A percentile compares a stretch with the other conserved stretches of the same genome.
Evolutionary conservation across 1,140 invertebrate genomes (phyloP).

Genomic region (Ericerus pela): DNA sequence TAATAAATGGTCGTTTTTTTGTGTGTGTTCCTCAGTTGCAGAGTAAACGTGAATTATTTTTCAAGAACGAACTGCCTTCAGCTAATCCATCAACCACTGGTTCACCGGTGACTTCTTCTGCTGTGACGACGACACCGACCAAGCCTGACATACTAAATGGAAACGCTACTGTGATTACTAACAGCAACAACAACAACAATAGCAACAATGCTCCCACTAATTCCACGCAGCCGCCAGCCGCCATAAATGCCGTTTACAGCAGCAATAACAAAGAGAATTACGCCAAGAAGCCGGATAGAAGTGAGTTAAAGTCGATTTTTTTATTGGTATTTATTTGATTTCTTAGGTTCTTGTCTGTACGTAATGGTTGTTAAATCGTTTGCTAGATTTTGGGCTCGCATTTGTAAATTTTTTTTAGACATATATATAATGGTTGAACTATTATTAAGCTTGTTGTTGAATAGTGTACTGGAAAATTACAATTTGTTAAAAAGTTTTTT

Average conservation of each 20-base stretch:
- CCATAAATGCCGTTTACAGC: conserved; percentile 23
- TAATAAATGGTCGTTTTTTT: conserved; percentile 10
- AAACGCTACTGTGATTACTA: conserved; percentile 27
- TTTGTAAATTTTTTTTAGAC: no score
- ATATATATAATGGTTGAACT: no score
- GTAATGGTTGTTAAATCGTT: no score
- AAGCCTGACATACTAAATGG: conserved; percentile 3
- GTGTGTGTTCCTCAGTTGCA: conserved; percentile 44
- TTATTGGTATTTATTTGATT: neutral
- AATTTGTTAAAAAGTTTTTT: no score
- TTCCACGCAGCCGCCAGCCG: conserved; percentile 20
- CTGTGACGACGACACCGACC: conserved; percentile 11
- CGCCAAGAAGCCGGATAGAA: conserved; percentile 17
- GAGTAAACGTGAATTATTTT: conserved; percentile 60
- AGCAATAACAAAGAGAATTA: conserved; percentile 21
- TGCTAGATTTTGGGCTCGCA: no score
- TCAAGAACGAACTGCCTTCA: conserved; percentile 43
- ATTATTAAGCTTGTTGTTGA: no score
- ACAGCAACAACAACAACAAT: no score
- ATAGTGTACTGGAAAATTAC: no score
- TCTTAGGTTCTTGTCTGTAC: no score
- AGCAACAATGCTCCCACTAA: no score
- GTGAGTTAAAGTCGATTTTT: neutral
- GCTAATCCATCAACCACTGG: conserved; percentile 33
- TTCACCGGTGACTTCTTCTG: conserved; percentile 16